These are phyloP conservation scores for Pelagia noctiluca DNA, from an alignment of 30 jellyfish, hydroid and myxozoan genomes.

Conservation along the genomic window DNA sequence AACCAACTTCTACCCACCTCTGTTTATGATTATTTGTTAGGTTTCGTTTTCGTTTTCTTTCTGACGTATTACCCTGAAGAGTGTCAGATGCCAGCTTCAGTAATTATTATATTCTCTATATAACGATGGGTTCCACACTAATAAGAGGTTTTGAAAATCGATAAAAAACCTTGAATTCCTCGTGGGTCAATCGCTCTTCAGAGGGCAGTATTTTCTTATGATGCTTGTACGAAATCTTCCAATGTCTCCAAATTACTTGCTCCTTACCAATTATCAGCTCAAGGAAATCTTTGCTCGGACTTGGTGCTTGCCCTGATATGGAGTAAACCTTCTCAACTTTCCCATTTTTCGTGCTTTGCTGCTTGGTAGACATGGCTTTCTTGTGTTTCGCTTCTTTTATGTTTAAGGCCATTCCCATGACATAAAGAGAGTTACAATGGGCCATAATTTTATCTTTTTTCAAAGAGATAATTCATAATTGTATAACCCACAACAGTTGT, in stretches of 20 bases:
- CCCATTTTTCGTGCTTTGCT: constrained; percentile 14
- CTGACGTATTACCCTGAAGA: no score
- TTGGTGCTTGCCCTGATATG: constrained; percentile 88
- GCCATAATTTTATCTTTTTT: constrained; percentile 27
- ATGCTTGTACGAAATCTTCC: constrained; percentile 73
- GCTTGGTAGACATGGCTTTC: constrained; percentile 3
- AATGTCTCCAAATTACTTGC: constrained; percentile 76
- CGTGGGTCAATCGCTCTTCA: constrained; percentile 62
- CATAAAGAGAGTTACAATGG: constrained; percentile 17
- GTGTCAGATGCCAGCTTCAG: no score
- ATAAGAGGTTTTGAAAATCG: no score
- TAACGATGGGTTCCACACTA: no score
- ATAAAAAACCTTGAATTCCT: constrained; percentile 67
- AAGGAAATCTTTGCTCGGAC: constrained; percentile 86
- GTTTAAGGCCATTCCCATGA: constrained; percentile 24
- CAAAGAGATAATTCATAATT: not conserved
- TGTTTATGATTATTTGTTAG: no score
- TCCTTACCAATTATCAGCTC: constrained; percentile 72
- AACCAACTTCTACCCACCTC: no score
- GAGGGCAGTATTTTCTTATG: constrained; percentile 72
- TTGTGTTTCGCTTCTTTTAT: constrained; percentile 10
- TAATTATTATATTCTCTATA: no score
- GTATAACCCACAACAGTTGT: not conserved
- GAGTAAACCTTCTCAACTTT: constrained; percentile 64
- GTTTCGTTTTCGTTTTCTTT: no score